These are phyloP conservation scores for Athalia cordata DNA, from an alignment of 2,888 invertebrate genomes.

Conservation along the genomic window DNA sequence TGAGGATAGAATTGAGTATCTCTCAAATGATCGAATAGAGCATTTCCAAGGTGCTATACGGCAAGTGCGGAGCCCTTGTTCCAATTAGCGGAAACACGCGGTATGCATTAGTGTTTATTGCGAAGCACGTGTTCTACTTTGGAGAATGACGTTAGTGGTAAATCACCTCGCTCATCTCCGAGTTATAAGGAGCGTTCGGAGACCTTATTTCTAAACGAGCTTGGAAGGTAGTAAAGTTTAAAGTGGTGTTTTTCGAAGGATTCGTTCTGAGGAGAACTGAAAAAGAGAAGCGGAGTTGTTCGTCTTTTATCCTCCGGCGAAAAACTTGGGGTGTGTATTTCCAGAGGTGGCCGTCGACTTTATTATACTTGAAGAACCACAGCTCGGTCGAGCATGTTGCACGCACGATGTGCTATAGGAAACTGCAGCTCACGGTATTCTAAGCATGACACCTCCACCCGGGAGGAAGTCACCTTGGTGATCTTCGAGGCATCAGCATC, in stretches of 20 bases:
- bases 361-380: conserved; percentile 20
- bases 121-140: conserved; percentile 42
- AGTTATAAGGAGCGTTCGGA: conserved; percentile 6
- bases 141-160: conserved; percentile 39
- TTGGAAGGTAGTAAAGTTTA: conserved; percentile 32
- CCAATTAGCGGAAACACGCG: conserved; percentile 38
- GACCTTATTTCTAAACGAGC: conserved; percentile 35
- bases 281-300: not conserved
- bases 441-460: conserved; percentile 37
- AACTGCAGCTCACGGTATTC: conserved; percentile 35
- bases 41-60: not conserved
- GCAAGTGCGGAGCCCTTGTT: conserved; percentile 1
- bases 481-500: conserved; percentile 33
- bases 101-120: conserved; percentile 39
- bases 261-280: not conserved
- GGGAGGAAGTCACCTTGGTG: conserved; percentile 43
- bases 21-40: not conserved
- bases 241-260: conserved; percentile 38
- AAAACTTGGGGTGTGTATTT: not conserved
- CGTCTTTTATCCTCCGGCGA: conserved; percentile 6
- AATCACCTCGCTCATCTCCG: conserved; percentile 41
- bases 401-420: not conserved
- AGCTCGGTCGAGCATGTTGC: not conserved
- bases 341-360: not conserved
- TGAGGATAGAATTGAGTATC: not conserved